Evolutionary conservation across 2,888 invertebrate genomes (phyloP).

Genomic region (Noctua pronuba): DNA sequence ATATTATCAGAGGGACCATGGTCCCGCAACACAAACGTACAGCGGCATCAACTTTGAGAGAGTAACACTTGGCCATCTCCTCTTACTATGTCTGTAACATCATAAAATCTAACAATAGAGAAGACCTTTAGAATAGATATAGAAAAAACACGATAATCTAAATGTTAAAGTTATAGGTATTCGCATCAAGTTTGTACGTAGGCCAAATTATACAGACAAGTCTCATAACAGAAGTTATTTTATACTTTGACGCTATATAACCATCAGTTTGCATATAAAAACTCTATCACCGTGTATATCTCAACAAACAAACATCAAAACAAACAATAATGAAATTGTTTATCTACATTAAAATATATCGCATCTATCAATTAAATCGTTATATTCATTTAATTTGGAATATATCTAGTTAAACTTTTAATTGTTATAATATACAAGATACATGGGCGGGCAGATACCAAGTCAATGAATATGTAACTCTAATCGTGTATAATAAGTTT

Average conservation of each 20-base stretch:
- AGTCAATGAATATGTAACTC: conserved; percentile 68
- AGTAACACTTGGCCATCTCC: conserved; percentile 70
- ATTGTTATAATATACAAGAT: conserved; percentile 59
- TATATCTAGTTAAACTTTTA: conserved; percentile 66
- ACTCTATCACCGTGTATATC: conserved; percentile 54
- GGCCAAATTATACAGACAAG: conserved; percentile 64
- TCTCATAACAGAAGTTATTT: conserved; percentile 49
- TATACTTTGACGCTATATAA: conserved; percentile 39
- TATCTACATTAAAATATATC: conserved; percentile 57
- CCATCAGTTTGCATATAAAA: conserved; percentile 57
- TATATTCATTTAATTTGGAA: conserved; percentile 63
- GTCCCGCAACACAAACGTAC: conserved; percentile 87
- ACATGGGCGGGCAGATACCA: conserved; percentile 67
- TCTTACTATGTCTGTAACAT: conserved; percentile 69
- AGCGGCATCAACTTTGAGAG: conserved; percentile 83
- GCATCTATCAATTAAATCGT: conserved; percentile 57
- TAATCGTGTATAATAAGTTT: conserved; percentile 71
- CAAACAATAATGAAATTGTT: conserved; percentile 47
- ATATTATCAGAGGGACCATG: conserved; percentile 84
- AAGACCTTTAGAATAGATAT: conserved; percentile 60
- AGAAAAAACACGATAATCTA: conserved; percentile 64
- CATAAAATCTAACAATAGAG: conserved; percentile 69
- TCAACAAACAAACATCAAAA: conserved; percentile 54
- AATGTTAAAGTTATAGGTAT: conserved; percentile 53
- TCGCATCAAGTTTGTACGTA: conserved; percentile 66